Conservation (phyloP, 2,888 invertebrate species). For the Heteromyza rotundicornis region DNA sequence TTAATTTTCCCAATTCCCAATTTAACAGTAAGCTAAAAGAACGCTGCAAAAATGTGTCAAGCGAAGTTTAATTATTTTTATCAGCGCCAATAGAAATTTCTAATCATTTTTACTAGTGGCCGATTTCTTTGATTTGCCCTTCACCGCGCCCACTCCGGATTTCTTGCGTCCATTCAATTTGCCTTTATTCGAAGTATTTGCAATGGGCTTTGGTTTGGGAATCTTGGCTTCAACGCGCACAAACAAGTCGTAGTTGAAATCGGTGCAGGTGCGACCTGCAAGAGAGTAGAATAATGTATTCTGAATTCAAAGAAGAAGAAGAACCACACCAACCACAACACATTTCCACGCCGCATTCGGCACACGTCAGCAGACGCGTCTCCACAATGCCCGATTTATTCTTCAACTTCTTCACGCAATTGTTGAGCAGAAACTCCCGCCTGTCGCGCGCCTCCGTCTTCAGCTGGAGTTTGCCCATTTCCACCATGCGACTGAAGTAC, state of each 20-base stretch:
- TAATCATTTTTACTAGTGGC: no score
- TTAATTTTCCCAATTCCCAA: no score
- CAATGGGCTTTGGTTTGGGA: conserved; percentile 50
- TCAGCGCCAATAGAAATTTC: no score
- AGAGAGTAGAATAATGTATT: conserved; percentile 12
- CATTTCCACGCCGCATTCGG: conserved; percentile 85
- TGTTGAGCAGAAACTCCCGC: conserved; percentile 70
- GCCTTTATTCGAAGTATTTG: conserved; percentile 44
- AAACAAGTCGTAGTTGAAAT: conserved; percentile 62
- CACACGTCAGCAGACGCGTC: conserved; percentile 75
- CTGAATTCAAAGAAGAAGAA: neutral
- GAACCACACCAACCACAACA: conserved; percentile 68
- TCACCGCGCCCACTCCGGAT: conserved; percentile 41
- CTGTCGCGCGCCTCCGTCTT: conserved; percentile 77
- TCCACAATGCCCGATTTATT: conserved; percentile 84
- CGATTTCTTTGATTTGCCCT: conserved; percentile 50
- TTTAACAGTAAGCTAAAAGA: no score
- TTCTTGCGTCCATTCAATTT: conserved; percentile 56
- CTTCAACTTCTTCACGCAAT: conserved; percentile 76
- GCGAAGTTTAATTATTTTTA: no score
- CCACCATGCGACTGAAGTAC: conserved; percentile 83
- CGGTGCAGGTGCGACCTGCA: conserved; percentile 56
- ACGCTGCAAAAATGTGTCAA: no score
- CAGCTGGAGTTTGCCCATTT: conserved; percentile 79
- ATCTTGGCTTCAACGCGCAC: conserved; percentile 56